Evolutionary conservation across 2,797 vertebrate genomes (phyloP), one percentile per base, ranked within the genome.

Genomic region (Gadopsis bispinosus): DNA sequence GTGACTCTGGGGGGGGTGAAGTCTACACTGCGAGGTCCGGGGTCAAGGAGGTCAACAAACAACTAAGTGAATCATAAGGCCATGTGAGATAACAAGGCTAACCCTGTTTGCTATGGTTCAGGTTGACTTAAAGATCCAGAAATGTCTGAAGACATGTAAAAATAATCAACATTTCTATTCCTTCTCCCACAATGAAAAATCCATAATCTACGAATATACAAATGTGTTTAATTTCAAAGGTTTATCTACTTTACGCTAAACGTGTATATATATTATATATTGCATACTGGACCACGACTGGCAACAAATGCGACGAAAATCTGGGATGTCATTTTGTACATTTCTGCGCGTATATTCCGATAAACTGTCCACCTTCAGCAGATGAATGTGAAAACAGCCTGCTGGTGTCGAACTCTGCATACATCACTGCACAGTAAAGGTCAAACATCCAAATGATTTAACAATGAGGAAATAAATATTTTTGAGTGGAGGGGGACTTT

Each of bases 31-130:
- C 41, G 20, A 62, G 62, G 61, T 51, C 73, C 4, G 3, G 43
- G 84, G 78, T 83, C 77, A 75, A 48, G 29, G 81, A 83, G 81
- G 79, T 88, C 83, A 81, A 69, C 73, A 80, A 80, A 88, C 68
- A 84, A 71, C 73, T 29, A 68, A 79, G 67, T 77, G 43, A 83
- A 67, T 85, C 47, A 63, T 65, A 60, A 64, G 60, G 65, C 74
- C 86, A 72, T 75, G 62, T 60, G 62, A 86, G 80, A 68, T 83
- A 80, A 87, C 75, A 53, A 1, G 31, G 54, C 4, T 58, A 53
- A 72, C 43, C 54, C 65, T 73, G 66, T 76, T 79, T 83, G 77
- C 59, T 61, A 14, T 69, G 74, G 62, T 86, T 77, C 65, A 39
- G 16, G 53, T 22, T 54, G n/a, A 69, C 37, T 77, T 33, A 17